Evolutionary conservation across 1,140 invertebrate genomes (phyloP).

Genomic region (Lordiphosa clarofinis): DNA sequence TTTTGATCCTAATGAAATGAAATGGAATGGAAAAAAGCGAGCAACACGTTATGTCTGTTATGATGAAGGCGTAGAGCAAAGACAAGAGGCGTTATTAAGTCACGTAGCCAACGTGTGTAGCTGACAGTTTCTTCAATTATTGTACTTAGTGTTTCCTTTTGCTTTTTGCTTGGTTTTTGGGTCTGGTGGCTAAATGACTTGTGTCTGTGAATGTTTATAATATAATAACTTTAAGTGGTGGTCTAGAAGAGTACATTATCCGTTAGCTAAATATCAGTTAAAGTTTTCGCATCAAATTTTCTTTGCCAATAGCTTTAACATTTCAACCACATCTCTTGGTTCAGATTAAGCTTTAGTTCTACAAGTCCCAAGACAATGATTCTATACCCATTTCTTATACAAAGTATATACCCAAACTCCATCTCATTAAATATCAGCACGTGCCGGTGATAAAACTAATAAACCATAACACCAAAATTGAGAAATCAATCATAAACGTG

Average conservation of each 20-base stretch:
- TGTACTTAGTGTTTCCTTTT: slow-evolving; percentile 67
- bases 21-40: slow-evolving; percentile 31
- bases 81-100: slow-evolving; percentile 69
- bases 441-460: slow-evolving; percentile 43
- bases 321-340: too few relatives aligned
- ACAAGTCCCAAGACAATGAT: too few relatives aligned
- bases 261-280: too few relatives aligned
- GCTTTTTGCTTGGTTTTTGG: slow-evolving; percentile 28
- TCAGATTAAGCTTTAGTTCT: too few relatives aligned
- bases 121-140: slow-evolving; percentile 75
- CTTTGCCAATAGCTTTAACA: too few relatives aligned
- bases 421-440: slow-evolving; percentile 21
- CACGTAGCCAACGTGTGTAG: slow-evolving; percentile 66
- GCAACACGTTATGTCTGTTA: slow-evolving; percentile 19
- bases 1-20: slow-evolving; percentile 44
- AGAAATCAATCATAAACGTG: slow-evolving; percentile 33
- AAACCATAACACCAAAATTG: slow-evolving; percentile 44
- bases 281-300: too few relatives aligned
- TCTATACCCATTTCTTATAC: not conserved
- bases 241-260: too few relatives aligned
- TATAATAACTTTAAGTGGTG: not conserved
- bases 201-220: slow-evolving; percentile 24
- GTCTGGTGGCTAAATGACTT: slow-evolving; percentile 27
- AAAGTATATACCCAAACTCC: not conserved
- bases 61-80: slow-evolving; percentile 16